Evolutionary conservation across 2,888 invertebrate species (phyloP).

Genomic region (Ommatoiulus sabulosus): DNA sequence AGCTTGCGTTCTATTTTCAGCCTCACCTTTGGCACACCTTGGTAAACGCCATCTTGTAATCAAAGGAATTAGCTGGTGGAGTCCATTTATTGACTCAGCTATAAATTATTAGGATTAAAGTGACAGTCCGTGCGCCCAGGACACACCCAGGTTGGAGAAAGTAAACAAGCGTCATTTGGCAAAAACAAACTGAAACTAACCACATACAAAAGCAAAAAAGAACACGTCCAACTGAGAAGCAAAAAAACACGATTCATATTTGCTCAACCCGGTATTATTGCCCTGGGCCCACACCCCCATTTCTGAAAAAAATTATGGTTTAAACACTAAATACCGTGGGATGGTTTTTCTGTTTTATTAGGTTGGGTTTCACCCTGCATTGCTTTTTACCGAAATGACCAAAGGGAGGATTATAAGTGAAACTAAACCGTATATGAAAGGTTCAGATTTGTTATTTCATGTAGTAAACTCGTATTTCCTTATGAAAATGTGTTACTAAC

Average conservation of each 20-base stretch:
- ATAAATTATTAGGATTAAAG: constrained; percentile 28
- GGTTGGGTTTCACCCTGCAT: background rate
- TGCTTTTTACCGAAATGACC: background rate
- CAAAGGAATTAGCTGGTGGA: background rate
- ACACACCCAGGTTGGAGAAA: background rate
- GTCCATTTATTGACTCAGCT: constrained; percentile 15
- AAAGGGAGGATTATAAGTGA: no score
- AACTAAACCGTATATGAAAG: no score
- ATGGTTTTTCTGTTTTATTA: background rate
- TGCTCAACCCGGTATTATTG: background rate
- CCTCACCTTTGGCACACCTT: constrained; percentile 1
- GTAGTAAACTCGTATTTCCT: no score
- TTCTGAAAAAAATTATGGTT: background rate
- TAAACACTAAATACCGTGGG: background rate
- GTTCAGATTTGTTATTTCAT: no score
- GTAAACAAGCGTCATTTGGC: constrained; percentile 5
- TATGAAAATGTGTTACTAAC: no score
- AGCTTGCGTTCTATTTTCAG: background rate
- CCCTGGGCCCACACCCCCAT: background rate
- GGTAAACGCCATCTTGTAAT: constrained; percentile 1
- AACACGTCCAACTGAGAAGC: background rate
- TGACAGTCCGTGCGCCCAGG: background rate
- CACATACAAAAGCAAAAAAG: background rate
- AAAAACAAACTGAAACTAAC: background rate
- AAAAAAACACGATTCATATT: background rate